phyloP scores from a whole-genome alignment of 1,140 invertebrate species.

The Nasonia longicornis region DNA sequence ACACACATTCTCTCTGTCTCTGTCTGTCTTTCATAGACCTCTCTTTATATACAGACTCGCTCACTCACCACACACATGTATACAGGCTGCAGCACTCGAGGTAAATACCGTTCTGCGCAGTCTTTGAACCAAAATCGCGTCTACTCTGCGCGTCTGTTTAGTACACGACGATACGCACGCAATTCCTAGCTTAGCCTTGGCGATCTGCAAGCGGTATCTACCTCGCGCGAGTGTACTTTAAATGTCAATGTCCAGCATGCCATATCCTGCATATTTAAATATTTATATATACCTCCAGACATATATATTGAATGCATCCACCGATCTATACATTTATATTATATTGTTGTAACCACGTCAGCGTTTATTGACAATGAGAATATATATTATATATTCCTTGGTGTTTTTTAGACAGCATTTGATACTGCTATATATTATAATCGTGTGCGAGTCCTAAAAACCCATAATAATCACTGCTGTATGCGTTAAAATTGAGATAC shows the following conservation, averaged over 20 bases:
- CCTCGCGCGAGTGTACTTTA: not conserved
- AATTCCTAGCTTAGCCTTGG: too few species aligned
- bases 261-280: conserved; percentile 11
- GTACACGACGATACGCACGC: not conserved
- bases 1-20: not conserved
- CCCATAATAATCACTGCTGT: not conserved
- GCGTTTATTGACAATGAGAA: conserved; percentile 52
- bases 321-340: conserved; percentile 49
- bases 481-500: not conserved
- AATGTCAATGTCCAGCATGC: conserved; percentile 37
- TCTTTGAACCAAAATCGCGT: not conserved
- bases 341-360: conserved; percentile 60
- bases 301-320: conserved; percentile 53
- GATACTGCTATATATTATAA: not conserved
- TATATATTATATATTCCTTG: conserved; percentile 53
- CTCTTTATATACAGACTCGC: not conserved
- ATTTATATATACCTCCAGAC: conserved; percentile 15
- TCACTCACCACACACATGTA: conserved; percentile 13
- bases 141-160: not conserved
- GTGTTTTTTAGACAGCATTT: conserved; percentile 64
- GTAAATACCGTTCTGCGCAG: conserved; percentile 62
- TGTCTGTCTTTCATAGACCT: not conserved
- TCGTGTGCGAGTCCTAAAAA: conserved; percentile 16
- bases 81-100: conserved; percentile 60
- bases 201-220: conserved; percentile 20